Base-by-base conservation (phyloP, 1,140 invertebrate genomes). In the Drosophila sulfurigaster region DNA sequence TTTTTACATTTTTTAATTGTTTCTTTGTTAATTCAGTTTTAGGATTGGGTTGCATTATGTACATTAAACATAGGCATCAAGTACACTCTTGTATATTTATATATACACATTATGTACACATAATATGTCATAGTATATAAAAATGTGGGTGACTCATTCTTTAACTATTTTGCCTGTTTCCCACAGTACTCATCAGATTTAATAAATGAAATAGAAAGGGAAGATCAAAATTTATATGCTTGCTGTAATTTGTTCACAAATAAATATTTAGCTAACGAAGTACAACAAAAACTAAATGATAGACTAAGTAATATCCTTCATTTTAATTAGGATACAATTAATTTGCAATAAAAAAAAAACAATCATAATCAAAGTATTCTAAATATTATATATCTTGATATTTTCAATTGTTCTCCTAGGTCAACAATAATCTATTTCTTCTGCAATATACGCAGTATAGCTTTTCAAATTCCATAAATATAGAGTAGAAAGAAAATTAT, bases 191-290 rank as follows among this genome's bases (percentile, higher is more conserved):
- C 35, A 10, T 15, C n/a, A 13, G 8, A 49, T 20, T 16, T 4
- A 32, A 48, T 46, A 46, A 5, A 73, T 16, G 6, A 20, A 57
- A 15, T 60, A 45, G 35, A 58, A 57, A 48, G 13, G 11, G 16
- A 58, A 48, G 28, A 57, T 20, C 43, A 15, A 38, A 54, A 15
- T 49, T 59, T 35, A 25, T 43, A 52, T 43, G 56, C 16, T 35
- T 54, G 11, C 35, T 32, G 20, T 57, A 41, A 66, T 66, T 41
- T 49, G 51, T 65, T 71, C 35, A 68, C 60, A 86, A 73, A 66
- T 64, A 85, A 79, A 66, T 87, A 82, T 86, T 86, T 86, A 82
- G 82, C 71, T 82, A 79, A 72, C 82, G 62, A 82, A 65, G 63
- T 66, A 69, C 56, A 54, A 25, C 6, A 46, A 56, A 28, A 48